phyloP scores from a whole-genome alignment of 2,113 vertebrate genomes.

The Butorides virescens region DNA sequence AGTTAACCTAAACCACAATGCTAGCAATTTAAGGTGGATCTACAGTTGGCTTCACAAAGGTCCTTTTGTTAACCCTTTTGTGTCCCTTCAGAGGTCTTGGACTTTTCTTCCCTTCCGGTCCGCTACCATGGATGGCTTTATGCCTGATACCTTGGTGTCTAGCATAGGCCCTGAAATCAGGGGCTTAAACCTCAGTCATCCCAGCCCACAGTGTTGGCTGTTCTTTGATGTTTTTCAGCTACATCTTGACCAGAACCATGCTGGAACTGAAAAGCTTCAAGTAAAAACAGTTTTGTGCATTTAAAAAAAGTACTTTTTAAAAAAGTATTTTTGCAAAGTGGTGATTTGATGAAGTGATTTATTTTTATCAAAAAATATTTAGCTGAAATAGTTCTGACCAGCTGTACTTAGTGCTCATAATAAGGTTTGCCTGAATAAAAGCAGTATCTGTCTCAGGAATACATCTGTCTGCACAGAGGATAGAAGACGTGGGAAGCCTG shows the following conservation, averaged over 20 bases:
- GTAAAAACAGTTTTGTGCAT: neutral
- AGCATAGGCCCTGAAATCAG: neutral
- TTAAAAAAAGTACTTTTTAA: neutral
- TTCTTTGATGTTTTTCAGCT: neutral
- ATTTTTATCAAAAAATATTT: neutral
- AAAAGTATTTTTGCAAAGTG: neutral
- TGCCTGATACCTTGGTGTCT: too few relatives aligned
- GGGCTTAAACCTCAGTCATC: neutral
- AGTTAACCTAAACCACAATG: too few relatives aligned
- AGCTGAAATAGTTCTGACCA: neutral
- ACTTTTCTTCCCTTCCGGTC: neutral
- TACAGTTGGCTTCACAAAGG: too few relatives aligned
- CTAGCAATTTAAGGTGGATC: too few relatives aligned
- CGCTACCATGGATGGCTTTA: neutral
- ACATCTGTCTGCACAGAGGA: neutral
- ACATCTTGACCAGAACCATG: neutral
- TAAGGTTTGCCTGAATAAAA: neutral
- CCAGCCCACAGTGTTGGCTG: neutral
- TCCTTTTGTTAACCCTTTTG: too few relatives aligned
- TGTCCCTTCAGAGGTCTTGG: too few relatives aligned
- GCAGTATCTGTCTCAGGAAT: neutral
- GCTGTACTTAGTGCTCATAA: neutral
- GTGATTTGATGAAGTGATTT: neutral
- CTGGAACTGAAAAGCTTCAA: neutral
- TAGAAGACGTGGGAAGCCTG: neutral